Evolutionary conservation across 1,140 invertebrate species (phyloP), one percentile per base, ranked within the genome.

Genomic region (Neuroterus valhalla): DNA sequence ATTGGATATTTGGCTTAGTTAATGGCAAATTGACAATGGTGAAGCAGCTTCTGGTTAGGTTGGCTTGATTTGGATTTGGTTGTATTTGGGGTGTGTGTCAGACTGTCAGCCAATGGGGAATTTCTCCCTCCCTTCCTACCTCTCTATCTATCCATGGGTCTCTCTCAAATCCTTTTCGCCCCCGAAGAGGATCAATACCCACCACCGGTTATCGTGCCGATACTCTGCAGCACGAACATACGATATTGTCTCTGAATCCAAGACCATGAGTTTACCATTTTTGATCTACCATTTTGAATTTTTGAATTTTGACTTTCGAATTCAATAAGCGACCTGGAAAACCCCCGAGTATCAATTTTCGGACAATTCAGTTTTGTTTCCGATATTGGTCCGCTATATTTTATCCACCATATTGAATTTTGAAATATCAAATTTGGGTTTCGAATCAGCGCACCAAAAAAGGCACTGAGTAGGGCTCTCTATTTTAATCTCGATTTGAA

Each of bases 61-160:
- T 50, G 72, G 74, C 78, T 78, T 72, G 76, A 76, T 80, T 80
- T 80, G 79, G 76, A 78, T 78, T 73, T 74, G 79, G 66, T 67
- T 55, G 55, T 66, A 70, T 66, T 70, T 68, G 55, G 70, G 76
- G 75, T 52, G 68, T 68, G 69, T 67, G 70, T 62, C 74, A 42
- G 70, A 69, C 73, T 67, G 70, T 62, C 74, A 42, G 70, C 71
- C 73, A 50, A 71, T 66, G 75, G 31, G 70, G 52, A 67, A 70
- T 78, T 70, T 71, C 69, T 75, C 43, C 46, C 46, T 70, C 38
- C 68, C 66, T 48, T 68, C 62, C 68, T 77, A 68, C 70, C 75
- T 70, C 74, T 77, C 71, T 68, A 70, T 76, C 70, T 44, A 73
- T 72, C 78, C 75, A 75, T 75, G 67, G 72, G 44, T 73, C 73